Conservation (phyloP, 2,113 vertebrate genomes). For the Dryoscopus gambensis region DNA sequence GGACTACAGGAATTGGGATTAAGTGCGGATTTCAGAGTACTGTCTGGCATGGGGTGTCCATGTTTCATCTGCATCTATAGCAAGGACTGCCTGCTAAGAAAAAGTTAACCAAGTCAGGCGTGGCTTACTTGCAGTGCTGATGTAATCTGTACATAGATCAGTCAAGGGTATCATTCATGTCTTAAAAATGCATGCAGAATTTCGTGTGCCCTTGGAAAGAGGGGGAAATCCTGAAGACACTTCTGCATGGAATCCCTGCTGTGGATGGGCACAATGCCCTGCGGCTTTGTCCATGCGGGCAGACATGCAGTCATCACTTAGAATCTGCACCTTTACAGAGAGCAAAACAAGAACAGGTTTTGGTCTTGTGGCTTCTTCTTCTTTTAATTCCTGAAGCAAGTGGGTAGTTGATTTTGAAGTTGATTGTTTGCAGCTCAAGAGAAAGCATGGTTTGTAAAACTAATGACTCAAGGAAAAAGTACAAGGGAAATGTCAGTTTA, state of each 20-base stretch:
- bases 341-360: not conserved
- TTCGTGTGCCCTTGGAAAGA: not conserved
- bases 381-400: not conserved
- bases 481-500: not conserved
- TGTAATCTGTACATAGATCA: not conserved
- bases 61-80: not conserved
- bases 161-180: not conserved
- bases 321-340: not conserved
- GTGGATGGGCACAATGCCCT: rapidly evolving
- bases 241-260: not conserved
- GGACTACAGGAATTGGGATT: not conserved
- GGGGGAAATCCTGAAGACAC: not conserved
- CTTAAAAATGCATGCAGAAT: not conserved
- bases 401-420: not conserved
- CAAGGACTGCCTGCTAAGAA: not conserved
- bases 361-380: not conserved
- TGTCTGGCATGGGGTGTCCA: not conserved
- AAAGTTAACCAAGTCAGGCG: not conserved
- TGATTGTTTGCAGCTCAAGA: not conserved
- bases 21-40: not conserved
- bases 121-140: not conserved
- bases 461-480: not conserved
- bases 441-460: not conserved
- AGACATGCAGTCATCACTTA: not conserved
- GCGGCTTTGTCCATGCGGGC: rapidly evolving